Evolutionary conservation across 2,797 vertebrate genomes (phyloP), one percentile per base, ranked within the genome.

Genomic region (Gobio occitaniae): DNA sequence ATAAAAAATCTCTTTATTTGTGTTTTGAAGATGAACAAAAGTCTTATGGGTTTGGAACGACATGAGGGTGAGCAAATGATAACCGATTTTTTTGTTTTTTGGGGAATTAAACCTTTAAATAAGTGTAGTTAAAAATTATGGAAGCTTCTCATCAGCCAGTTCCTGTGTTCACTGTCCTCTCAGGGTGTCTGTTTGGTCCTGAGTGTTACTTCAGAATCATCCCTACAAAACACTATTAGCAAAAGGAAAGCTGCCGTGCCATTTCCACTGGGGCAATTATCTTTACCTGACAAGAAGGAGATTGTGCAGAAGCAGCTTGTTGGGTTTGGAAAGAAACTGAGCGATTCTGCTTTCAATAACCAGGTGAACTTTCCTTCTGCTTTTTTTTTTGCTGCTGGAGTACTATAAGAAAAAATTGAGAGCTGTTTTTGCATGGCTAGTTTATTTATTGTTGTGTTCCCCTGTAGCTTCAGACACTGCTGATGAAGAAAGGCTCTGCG

Each of bases 271-370:
- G 94, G 93, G 17, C 93, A 91, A 29, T 95, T 98, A 50, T 93
- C 93, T 16, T 83, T 96, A 50, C 82, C 87, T 0, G 96, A 97
- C 84, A 91, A 94, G 69, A 96, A 88, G 86, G 94, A 91, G 85
- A 93, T 98, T 0, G 93, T 97, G 86, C 94, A 96, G 91, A 95
- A 93, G 56, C 93, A 93, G 61, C 93, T 98, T 70, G 95, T 95
- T 8, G 65, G 92, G 2, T 96, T 96, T 0, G 97, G 96, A 80
- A 98, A 98, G 93, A 96, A 96, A 82, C 95, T 97, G 89, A 97
- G 96, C 2, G 96, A 97, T 85, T 94, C 96, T 8, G 94, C 96
- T 0, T 98, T 97, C 88, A 98, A 97, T 91, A 98, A 97, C 91
- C 97, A 97, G 96, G 97, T 96, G 82, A 36, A 41, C 75, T 10